Evolutionary conservation across 2,797 vertebrate species (phyloP).

Genomic region (Silurus lanzhouensis): DNA sequence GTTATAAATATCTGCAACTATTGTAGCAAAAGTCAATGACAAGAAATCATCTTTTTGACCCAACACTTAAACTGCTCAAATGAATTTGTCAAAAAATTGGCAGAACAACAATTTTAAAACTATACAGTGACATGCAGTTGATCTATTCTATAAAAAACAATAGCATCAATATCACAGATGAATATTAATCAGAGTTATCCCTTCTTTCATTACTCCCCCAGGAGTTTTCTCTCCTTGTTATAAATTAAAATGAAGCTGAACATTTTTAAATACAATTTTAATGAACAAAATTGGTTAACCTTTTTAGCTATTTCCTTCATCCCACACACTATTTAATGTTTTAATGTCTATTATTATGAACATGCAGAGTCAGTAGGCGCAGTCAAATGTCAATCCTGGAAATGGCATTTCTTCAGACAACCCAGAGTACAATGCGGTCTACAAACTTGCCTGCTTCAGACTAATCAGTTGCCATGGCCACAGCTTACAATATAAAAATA

Average conservation of each 20-base stretch:
- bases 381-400: neutral
- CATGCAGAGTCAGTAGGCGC: constrained; percentile 52
- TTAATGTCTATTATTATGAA: constrained; percentile 73
- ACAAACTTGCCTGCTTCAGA: no score
- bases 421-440: no score
- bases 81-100: neutral
- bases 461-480: no score
- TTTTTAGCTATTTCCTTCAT: neutral
- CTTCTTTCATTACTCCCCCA: neutral
- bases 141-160: neutral
- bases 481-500: no score
- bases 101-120: neutral
- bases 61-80: neutral
- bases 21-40: neutral
- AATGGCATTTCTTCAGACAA: no score
- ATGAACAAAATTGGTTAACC: neutral
- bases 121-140: neutral
- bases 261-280: neutral
- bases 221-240: neutral
- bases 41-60: neutral
- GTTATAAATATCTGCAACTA: neutral
- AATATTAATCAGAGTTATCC: neutral
- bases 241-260: neutral
- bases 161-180: neutral
- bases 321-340: constrained; percentile 52